phyloP scores from a whole-genome alignment of 2,113 vertebrate genomes.

The Siphamia tubifer region DNA sequence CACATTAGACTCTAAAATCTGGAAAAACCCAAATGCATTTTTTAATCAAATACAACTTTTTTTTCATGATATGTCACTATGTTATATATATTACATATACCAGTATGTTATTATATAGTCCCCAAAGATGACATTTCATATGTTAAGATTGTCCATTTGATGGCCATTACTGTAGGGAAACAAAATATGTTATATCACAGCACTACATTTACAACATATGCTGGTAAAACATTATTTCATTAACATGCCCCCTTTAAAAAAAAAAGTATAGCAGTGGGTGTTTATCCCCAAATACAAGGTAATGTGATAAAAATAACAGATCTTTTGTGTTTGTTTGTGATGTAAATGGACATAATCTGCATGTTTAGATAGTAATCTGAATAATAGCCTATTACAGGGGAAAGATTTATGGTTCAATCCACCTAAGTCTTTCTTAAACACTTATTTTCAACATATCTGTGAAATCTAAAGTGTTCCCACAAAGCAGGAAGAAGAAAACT shows the following conservation, averaged over 20 bases:
- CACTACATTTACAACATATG: constrained; percentile 42
- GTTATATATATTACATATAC: too few relatives aligned
- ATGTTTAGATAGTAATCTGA: constrained; percentile 36
- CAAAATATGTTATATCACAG: neutral
- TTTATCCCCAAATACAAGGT: neutral
- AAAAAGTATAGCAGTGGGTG: constrained; percentile 1
- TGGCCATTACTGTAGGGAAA: too few relatives aligned
- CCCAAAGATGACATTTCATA: too few relatives aligned
- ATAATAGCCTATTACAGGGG: constrained; percentile 14
- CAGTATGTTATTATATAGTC: too few relatives aligned
- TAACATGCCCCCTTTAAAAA: neutral
- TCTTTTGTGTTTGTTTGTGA: constrained; percentile 33
- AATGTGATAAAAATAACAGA: constrained; percentile 28
- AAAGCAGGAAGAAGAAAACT: neutral
- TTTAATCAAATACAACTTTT: too few relatives aligned
- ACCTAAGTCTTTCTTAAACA: neutral
- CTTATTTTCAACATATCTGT: too few relatives aligned
- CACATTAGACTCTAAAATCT: too few relatives aligned
- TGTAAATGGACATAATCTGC: constrained; percentile 47
- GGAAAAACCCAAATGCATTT: too few relatives aligned
- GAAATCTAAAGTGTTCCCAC: too few relatives aligned
- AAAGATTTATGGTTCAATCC: constrained; percentile 38
- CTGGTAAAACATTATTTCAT: constrained; percentile 6
- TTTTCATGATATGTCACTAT: too few relatives aligned
- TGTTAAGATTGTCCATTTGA: too few relatives aligned